A percentile compares a stretch with the other conserved stretches of the same genome.
These are phyloP conservation scores for Eptatretus atami DNA, from an alignment of 2,797 vertebrate genomes.

Conservation along the genomic window DNA sequence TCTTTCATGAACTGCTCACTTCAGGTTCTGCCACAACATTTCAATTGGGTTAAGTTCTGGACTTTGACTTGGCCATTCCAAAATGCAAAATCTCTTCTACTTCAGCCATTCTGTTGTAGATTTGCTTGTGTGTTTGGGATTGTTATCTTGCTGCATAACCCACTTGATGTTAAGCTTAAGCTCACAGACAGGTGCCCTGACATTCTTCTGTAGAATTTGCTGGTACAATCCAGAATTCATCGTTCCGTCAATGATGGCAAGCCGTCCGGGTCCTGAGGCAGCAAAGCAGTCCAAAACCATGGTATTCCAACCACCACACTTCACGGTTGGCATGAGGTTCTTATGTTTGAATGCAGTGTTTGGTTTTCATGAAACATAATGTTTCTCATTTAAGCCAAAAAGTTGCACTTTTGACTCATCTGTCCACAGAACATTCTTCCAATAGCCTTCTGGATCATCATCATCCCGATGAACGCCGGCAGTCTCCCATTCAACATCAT, in stretches of 20 bases:
- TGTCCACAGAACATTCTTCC: not conserved
- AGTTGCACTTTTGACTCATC: not conserved
- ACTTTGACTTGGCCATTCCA: not conserved
- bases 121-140: not conserved
- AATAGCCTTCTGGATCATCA: no score
- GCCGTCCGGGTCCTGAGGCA: not conserved
- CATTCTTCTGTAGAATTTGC: not conserved
- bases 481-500: no score
- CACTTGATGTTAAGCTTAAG: not conserved
- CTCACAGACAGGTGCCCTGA: no score
- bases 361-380: not conserved
- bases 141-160: not conserved
- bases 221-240: not conserved
- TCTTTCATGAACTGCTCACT: not conserved
- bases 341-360: not conserved
- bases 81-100: constrained; percentile 1
- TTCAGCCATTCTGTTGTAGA: not conserved
- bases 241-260: not conserved
- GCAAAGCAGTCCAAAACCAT: not conserved
- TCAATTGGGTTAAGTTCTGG: not conserved
- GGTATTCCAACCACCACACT: not conserved
- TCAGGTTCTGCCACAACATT: not conserved
- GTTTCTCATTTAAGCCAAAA: not conserved
- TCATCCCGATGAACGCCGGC: no score
- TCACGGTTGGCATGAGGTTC: constrained; percentile 1